Evolutionary conservation across 2,113 vertebrate genomes (phyloP).

Genomic region (Polypterus senegalus): DNA sequence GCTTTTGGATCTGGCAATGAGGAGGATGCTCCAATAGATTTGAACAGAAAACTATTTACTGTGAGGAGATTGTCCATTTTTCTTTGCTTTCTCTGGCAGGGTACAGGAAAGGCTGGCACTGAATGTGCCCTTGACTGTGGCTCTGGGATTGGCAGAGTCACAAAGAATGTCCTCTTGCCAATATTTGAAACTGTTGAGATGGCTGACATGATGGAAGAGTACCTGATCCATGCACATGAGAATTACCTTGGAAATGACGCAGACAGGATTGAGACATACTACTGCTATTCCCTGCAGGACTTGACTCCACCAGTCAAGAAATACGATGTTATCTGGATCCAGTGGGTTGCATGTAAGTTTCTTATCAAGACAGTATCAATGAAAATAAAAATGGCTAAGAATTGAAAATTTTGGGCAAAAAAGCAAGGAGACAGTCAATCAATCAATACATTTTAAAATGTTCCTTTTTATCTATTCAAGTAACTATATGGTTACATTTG

Average conservation of each 20-base stretch:
- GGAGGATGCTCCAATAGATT: no score
- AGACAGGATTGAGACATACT: constrained; percentile 71
- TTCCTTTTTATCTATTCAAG: no score
- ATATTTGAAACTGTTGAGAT: constrained; percentile 78
- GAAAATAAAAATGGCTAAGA: neutral
- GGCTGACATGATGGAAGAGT: constrained; percentile 88
- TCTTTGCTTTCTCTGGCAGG: constrained; percentile 44
- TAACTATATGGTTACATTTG: no score
- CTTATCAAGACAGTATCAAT: neutral
- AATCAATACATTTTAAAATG: no score
- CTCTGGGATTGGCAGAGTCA: constrained; percentile 81
- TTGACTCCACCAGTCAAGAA: constrained; percentile 59
- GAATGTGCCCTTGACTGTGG: constrained; percentile 78
- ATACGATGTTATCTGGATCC: constrained; percentile 94
- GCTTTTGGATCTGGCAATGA: no score
- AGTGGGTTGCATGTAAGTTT: constrained; percentile 89
- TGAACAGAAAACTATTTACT: no score
- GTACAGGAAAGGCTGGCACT: constrained; percentile 69
- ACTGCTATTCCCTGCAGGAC: constrained; percentile 80
- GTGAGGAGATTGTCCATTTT: neutral
- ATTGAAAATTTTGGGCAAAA: neutral
- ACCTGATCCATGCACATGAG: constrained; percentile 75
- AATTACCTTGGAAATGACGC: constrained; percentile 65
- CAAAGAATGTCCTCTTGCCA: constrained; percentile 78
- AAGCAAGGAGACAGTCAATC: no score